Conservation (phyloP, 2,797 vertebrate species). For the Eulemur coronatus region DNA sequence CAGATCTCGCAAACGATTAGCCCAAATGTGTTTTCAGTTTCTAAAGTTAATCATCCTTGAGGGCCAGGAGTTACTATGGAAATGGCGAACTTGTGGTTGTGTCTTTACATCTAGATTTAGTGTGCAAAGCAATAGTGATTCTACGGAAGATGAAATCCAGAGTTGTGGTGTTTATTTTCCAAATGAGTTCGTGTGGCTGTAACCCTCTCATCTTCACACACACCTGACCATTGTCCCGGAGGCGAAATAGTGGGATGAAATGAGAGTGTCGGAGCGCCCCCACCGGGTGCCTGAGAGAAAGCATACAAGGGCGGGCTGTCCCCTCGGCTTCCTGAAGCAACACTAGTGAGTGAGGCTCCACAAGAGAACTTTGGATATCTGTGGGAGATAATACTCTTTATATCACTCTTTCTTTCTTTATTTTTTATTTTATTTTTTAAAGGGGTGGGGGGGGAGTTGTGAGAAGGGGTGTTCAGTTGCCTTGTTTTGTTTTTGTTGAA, state of each 20-base stretch:
- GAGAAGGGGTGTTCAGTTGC: too few relatives aligned
- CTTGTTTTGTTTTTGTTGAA: not conserved
- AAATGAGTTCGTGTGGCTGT: not conserved
- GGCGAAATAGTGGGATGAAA: not conserved
- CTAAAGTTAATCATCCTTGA: slow-evolving; percentile 71
- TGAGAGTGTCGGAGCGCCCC: not conserved
- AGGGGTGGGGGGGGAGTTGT: too few relatives aligned
- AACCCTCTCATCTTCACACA: not conserved
- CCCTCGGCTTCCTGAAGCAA: not conserved
- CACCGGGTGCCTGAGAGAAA: not conserved
- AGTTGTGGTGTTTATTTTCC: not conserved
- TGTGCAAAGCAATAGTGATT: slow-evolving; percentile 16
- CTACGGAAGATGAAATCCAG: not conserved
- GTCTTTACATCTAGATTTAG: not conserved
- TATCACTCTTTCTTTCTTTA: not conserved
- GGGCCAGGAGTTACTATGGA: not conserved
- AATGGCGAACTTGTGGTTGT: not conserved
- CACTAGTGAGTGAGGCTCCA: not conserved
- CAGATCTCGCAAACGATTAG: slow-evolving; percentile 78
- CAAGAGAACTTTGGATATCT: not conserved
- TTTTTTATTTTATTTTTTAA: too few relatives aligned
- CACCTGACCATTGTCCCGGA: not conserved
- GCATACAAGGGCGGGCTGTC: not conserved
- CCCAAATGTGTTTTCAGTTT: slow-evolving; percentile 72
- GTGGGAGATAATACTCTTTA: not conserved